Evolutionary conservation across 2,113 vertebrate genomes (phyloP), one percentile per base, ranked within the genome.

Genomic region (Eretmodus cyanostictus): DNA sequence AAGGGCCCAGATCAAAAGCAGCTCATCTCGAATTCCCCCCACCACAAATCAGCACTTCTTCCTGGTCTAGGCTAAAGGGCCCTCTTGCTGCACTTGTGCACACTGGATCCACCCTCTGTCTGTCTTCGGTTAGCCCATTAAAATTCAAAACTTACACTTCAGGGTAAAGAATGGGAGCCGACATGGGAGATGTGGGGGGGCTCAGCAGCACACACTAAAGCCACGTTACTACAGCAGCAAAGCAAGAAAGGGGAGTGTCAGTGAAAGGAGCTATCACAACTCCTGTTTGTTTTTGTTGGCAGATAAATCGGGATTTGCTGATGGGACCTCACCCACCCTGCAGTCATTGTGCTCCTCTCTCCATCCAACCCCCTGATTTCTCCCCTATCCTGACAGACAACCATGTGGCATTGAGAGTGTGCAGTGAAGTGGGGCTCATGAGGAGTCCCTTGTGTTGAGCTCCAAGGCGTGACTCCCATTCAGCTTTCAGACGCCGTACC

Each of bases 381-480:
- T 83, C 82, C 84, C 88, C 82, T 80, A 66, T 81, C 66, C 86
- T 90, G 82, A 87, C 89, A 73, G 89, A 86, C 89, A 63, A 80
- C 89, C 91, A 91, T 93, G 94, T 93, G 90, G 86, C 42, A 80
- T 91, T 83, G 87, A 90, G 89, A 82, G 87, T 88, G 94, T 93
- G 90, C 90, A 89, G 87, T 89, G 85, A 66, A 93, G 91, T 90
- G 88, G 81, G 88, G 86, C 89, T 91, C 85, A 86, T 85, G 87
- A 83, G 84, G 83, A 89, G 92, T 90, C 88, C 82, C 93, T 87
- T 91, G 94, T 90, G 87, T 68, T 36, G 84, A 93, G 84, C 91
- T 92, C 87, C 93, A 92, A 95, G 95, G 95, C 93, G 94, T 96
- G 94, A 96, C 95, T 93, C 94, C 90, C 91, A 92, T 93, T 94